A percentile compares a stretch with the other conserved stretches of the same genome.
phyloP scores from a whole-genome alignment of 2,888 invertebrate species.

The Sphaerophoria taeniata region DNA sequence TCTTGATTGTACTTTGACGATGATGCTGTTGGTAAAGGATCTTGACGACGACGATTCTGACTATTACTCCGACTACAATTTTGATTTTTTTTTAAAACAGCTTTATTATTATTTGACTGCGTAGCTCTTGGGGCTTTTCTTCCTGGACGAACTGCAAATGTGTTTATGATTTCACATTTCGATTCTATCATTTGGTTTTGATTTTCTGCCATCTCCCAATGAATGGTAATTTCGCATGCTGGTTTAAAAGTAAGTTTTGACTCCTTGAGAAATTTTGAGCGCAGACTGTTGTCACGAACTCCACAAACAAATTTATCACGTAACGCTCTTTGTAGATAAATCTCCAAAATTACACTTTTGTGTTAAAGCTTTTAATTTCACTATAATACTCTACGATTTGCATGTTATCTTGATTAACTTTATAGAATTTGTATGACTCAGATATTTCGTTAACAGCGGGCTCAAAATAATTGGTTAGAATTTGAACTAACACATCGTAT shows the following conservation, averaged over 20 bases:
- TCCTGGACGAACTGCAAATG: constrained; percentile 14
- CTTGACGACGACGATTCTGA: constrained; percentile 9
- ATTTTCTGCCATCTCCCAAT: constrained; percentile 30
- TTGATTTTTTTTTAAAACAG: constrained; percentile 18
- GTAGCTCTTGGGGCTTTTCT: constrained; percentile 2
- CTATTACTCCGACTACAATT: neutral
- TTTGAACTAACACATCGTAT: neutral
- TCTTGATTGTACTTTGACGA: constrained; percentile 2
- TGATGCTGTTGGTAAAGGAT: neutral
- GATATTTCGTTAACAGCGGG: constrained; percentile 28
- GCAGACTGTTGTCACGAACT: too few relatives aligned
- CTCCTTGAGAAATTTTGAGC: neutral
- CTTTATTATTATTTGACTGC: constrained; percentile 17
- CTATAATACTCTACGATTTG: constrained; percentile 25
- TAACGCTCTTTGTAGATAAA: constrained; percentile 13
- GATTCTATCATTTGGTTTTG: constrained; percentile 22
- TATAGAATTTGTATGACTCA: constrained; percentile 22
- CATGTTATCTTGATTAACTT: constrained; percentile 25
- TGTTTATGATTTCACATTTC: constrained; percentile 9
- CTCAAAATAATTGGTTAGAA: constrained; percentile 13
- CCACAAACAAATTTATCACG: constrained; percentile 36
- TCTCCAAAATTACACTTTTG: constrained; percentile 38
- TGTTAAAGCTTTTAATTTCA: constrained; percentile 28
- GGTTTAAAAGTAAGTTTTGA: constrained; percentile 16
- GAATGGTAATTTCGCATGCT: constrained; percentile 14